These are phyloP conservation scores for Leuciscus idus DNA, from an alignment of 2,113 vertebrate species.

Conservation along the genomic window DNA sequence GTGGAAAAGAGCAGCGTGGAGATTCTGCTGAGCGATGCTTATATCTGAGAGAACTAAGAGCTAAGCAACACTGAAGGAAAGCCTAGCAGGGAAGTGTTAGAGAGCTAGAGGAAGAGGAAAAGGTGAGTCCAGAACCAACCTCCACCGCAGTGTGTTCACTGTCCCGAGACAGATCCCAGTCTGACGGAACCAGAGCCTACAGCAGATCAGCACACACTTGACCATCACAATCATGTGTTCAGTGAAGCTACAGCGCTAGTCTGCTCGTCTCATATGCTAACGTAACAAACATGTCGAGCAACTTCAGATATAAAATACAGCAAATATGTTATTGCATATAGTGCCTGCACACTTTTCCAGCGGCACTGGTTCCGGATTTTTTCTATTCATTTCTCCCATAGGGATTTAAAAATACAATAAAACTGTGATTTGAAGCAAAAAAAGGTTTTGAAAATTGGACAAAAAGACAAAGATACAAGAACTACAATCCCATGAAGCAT, in stretches of 20 bases:
- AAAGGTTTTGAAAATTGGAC: too few relatives aligned
- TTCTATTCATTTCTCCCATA: too few relatives aligned
- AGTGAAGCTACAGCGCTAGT: background rate
- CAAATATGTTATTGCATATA: background rate
- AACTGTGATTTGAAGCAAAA: too few relatives aligned
- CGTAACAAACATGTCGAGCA: background rate
- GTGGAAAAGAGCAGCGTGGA: background rate
- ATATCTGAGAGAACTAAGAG: background rate
- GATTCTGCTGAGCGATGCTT: background rate
- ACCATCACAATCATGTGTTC: constrained; percentile 29
- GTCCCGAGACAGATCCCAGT: constrained; percentile 60
- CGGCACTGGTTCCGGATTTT: too few relatives aligned
- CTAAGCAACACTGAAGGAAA: background rate
- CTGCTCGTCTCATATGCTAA: background rate
- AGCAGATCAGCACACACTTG: constrained; percentile 53
- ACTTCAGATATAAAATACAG: background rate
- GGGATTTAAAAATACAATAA: too few relatives aligned
- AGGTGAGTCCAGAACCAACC: constrained; percentile 69
- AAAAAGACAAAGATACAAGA: too few relatives aligned
- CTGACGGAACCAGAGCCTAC: constrained; percentile 75
- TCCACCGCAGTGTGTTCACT: constrained; percentile 61
- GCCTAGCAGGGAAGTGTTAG: background rate
- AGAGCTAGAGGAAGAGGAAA: background rate
- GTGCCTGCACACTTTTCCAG: too few relatives aligned
- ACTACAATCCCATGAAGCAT: too few relatives aligned